phyloP scores from a whole-genome alignment of 2,113 vertebrate species.

The Anolis carolinensis region DNA sequence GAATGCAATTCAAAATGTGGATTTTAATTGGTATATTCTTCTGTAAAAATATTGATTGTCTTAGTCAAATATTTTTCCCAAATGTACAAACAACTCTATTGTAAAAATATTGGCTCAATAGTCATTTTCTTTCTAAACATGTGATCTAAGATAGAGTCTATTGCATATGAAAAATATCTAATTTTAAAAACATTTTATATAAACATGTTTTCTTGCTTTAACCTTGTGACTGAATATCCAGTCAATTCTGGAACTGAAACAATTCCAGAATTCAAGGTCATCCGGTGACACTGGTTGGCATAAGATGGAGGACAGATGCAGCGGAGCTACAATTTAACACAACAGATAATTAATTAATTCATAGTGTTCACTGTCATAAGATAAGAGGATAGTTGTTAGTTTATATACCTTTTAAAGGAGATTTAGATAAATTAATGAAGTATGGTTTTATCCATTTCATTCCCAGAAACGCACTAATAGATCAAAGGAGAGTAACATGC shows the following conservation, averaged over 20 bases:
- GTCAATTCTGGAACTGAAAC: not conserved
- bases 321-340: not conserved
- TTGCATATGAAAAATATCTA: not conserved
- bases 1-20: constrained; percentile 3
- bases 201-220: not conserved
- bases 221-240: not conserved
- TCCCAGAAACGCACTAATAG: not conserved
- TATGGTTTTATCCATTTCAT: not conserved
- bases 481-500: not conserved
- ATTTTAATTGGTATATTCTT: not conserved
- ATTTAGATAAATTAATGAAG: not conserved
- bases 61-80: not conserved
- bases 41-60: not conserved
- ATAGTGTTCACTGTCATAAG: not conserved
- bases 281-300: not conserved
- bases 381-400: not conserved
- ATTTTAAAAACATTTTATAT: not conserved
- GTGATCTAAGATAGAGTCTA: not conserved
- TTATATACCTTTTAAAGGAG: not conserved
- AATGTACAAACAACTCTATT: not conserved
- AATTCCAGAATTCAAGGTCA: not conserved
- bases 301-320: not conserved
- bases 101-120: not conserved
- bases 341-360: not conserved
- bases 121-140: not conserved